A percentile compares a stretch with the other conserved stretches of the same genome.
phyloP scores from a whole-genome alignment of 2,113 vertebrate species.

The Oreocharis arfaki region DNA sequence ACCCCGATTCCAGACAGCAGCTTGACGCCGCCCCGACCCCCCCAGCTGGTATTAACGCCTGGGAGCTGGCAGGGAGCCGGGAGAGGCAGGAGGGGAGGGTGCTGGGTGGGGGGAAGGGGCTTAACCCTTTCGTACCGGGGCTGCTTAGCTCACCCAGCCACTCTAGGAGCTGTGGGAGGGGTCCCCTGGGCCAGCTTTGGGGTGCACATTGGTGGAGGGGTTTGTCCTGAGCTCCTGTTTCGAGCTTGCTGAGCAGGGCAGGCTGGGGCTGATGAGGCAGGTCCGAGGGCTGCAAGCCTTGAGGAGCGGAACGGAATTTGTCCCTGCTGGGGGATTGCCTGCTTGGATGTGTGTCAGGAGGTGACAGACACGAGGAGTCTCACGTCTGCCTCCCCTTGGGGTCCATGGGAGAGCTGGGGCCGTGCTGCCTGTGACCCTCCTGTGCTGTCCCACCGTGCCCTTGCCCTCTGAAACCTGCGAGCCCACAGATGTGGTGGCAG shows the following conservation, averaged over 20 bases:
- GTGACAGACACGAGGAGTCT: neutral
- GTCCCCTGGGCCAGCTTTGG: neutral
- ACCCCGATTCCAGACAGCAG: slow-evolving; percentile 9
- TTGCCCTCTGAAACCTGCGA: accelerated
- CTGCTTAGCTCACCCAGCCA: neutral
- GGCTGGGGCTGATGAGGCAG: neutral
- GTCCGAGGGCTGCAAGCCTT: neutral
- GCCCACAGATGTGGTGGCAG: neutral
- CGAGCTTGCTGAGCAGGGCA: neutral
- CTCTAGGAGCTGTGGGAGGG: neutral
- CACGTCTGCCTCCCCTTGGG: neutral
- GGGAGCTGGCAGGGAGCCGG: slow-evolving; percentile 30
- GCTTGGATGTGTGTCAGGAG: neutral
- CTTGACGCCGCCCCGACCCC: neutral
- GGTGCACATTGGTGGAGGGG: neutral
- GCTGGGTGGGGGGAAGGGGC: neutral
- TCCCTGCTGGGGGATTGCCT: neutral
- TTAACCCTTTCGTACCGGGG: slow-evolving; percentile 1
- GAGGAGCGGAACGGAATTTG: neutral
- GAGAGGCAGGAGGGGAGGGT: neutral
- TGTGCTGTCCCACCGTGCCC: neutral
- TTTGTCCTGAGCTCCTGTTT: neutral
- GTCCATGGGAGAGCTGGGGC: neutral
- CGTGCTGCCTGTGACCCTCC: neutral
- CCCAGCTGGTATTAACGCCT: slow-evolving; percentile 32